These are phyloP conservation scores for Ecdyonurus torrentis DNA, from an alignment of 2,888 invertebrate genomes.

Conservation along the genomic window DNA sequence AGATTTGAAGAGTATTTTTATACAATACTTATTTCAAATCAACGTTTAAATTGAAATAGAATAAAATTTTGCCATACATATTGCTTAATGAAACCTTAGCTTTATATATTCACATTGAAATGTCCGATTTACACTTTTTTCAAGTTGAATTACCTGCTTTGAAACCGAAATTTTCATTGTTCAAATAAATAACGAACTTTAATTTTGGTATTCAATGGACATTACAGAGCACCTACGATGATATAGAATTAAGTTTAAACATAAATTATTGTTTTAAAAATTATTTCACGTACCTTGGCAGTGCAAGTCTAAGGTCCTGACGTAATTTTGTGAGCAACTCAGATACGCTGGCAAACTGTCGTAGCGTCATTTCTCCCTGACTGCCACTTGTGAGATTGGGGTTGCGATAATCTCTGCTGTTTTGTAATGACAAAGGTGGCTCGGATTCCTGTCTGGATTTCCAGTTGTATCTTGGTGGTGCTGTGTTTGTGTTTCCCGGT, in stretches of 20 bases:
- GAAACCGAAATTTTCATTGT: too few relatives aligned
- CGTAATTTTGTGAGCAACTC: slow-evolving; percentile 74
- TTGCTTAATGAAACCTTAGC: too few relatives aligned
- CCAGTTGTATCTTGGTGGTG: slow-evolving; percentile 7
- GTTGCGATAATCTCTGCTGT: slow-evolving; percentile 33
- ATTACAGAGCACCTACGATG: background rate
- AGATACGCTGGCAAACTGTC: slow-evolving; percentile 73
- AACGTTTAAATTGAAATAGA: too few relatives aligned
- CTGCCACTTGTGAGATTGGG: slow-evolving; percentile 36
- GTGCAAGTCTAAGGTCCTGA: slow-evolving; percentile 70
- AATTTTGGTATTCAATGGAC: background rate
- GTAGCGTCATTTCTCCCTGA: slow-evolving; percentile 56
- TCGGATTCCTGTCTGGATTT: slow-evolving; percentile 24
- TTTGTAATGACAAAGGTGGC: slow-evolving; percentile 13
- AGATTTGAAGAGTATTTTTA: too few relatives aligned
- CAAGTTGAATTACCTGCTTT: too few relatives aligned
- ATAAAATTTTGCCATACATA: too few relatives aligned
- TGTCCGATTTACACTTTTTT: too few relatives aligned
- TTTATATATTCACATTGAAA: too few relatives aligned
- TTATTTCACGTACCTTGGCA: slow-evolving; percentile 68
- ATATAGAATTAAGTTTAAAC: slow-evolving; percentile 8
- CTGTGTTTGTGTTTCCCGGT: background rate
- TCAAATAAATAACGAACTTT: too few relatives aligned
- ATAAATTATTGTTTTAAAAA: background rate
- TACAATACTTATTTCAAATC: too few relatives aligned